Evolutionary conservation across 2,888 invertebrate species (phyloP).

Genomic region (Pristionchus arcanus): DNA sequence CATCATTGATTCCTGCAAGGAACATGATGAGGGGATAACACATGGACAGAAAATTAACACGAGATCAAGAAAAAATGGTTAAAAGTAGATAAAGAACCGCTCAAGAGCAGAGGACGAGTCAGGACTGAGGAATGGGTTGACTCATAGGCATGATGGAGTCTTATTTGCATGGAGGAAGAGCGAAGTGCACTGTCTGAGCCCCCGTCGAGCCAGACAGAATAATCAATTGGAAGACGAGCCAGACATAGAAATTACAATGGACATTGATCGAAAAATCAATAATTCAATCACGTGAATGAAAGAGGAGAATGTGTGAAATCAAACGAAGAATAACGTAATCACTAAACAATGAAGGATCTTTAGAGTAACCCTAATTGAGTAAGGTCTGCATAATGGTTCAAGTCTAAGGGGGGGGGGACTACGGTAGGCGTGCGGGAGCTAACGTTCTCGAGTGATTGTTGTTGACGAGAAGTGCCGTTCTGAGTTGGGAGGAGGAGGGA

Average conservation of each 20-base stretch:
- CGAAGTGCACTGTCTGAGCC: background rate
- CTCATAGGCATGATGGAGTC: background rate
- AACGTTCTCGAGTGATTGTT: conserved; percentile 42
- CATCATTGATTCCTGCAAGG: conserved; percentile 29
- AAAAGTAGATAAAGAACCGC: background rate
- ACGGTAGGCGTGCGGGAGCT: conserved; percentile 40
- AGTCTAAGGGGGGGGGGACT: background rate
- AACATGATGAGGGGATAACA: background rate
- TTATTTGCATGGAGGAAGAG: conserved; percentile 6
- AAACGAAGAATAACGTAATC: background rate
- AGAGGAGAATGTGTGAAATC: background rate
- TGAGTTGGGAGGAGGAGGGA: background rate
- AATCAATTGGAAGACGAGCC: background rate
- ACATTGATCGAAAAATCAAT: background rate
- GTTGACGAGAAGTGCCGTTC: conserved; percentile 41
- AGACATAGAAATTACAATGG: conserved; percentile 6
- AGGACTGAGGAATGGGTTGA: background rate
- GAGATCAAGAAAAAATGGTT: background rate
- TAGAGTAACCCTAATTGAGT: background rate
- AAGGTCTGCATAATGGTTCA: background rate
- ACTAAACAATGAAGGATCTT: background rate
- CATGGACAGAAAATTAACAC: background rate
- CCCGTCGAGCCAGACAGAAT: background rate
- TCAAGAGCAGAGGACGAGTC: background rate
- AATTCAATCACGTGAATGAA: background rate